Conservation (phyloP, 1,140 invertebrate species). For the Marisa cornuarietis region DNA sequence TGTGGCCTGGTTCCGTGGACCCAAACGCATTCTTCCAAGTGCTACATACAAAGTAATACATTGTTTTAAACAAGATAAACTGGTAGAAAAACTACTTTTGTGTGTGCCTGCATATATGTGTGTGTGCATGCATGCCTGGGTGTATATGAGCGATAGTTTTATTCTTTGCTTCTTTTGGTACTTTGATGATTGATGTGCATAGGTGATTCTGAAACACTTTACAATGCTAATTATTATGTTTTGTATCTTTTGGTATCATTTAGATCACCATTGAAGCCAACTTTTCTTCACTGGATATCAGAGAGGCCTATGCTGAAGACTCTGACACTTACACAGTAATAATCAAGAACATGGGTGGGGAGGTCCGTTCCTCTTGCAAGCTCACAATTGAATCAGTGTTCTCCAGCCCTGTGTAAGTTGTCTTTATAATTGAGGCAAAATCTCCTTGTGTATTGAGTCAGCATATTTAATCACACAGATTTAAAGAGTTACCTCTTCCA, state of each 20-base stretch:
- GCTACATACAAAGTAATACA: slow-evolving; percentile 51
- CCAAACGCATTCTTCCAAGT: slow-evolving; percentile 58
- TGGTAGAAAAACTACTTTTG: too few species aligned
- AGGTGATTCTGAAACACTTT: background rate
- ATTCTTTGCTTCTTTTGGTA: slow-evolving; percentile 12
- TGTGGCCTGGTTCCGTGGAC: slow-evolving; percentile 76
- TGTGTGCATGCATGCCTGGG: slow-evolving; percentile 6
- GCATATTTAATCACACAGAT: background rate
- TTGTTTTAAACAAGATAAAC: background rate
- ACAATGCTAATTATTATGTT: background rate
- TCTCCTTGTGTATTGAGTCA: too few species aligned
- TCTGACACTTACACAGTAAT: slow-evolving; percentile 96
- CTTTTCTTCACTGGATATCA: slow-evolving; percentile 80
- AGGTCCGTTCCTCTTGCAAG: slow-evolving; percentile 60
- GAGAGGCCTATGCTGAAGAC: slow-evolving; percentile 96
- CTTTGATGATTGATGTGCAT: background rate
- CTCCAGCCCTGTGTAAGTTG: slow-evolving; percentile 56
- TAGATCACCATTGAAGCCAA: slow-evolving; percentile 60
- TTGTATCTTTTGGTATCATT: slow-evolving; percentile 18
- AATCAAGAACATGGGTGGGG: slow-evolving; percentile 91
- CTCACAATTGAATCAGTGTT: slow-evolving; percentile 59
- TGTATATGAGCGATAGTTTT: background rate
- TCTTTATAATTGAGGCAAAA: background rate
- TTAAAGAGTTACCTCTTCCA: background rate
- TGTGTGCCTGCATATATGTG: too few species aligned